Percentiles rank a stretch among this genome's conserved stretches.
phyloP scores from a whole-genome alignment of 2,113 vertebrate species.

The Pardalotus punctatus region DNA sequence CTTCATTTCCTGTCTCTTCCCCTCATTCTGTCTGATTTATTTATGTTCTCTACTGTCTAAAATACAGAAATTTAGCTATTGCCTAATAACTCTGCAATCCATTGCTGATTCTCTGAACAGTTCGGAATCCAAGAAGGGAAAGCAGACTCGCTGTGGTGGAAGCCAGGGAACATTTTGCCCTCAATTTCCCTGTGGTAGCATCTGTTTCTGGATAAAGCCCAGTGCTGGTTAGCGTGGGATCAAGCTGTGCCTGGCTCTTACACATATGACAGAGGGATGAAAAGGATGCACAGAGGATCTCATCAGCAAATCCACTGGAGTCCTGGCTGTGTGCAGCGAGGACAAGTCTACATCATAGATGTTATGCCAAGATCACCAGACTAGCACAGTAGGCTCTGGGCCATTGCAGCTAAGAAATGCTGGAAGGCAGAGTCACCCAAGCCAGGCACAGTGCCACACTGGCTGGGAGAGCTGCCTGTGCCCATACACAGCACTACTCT shows the following conservation, averaged over 20 bases:
- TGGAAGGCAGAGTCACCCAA: neutral
- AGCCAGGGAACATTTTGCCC: neutral
- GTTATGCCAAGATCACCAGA: neutral
- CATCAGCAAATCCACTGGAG: neutral
- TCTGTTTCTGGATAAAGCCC: neutral
- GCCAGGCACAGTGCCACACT: neutral
- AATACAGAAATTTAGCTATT: neutral
- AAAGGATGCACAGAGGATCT: neutral
- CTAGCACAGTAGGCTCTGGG: neutral
- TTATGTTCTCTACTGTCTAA: neutral
- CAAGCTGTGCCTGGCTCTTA: neutral
- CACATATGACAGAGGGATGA: neutral
- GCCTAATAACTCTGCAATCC: neutral
- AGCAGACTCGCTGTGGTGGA: neutral
- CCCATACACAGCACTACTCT: neutral
- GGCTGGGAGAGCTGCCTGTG: neutral
- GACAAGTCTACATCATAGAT: neutral
- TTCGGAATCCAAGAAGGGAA: neutral
- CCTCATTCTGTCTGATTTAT: neutral
- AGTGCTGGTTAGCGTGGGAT: neutral
- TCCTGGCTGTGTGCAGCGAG: neutral
- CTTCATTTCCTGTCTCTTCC: neutral
- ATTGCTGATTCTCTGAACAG: neutral
- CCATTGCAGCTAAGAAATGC: neutral
- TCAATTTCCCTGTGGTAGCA: neutral